A percentile compares a stretch with the other conserved stretches of the same genome.
Evolutionary conservation across 2,797 vertebrate genomes (phyloP).

Genomic region (Sitta carolinensis): DNA sequence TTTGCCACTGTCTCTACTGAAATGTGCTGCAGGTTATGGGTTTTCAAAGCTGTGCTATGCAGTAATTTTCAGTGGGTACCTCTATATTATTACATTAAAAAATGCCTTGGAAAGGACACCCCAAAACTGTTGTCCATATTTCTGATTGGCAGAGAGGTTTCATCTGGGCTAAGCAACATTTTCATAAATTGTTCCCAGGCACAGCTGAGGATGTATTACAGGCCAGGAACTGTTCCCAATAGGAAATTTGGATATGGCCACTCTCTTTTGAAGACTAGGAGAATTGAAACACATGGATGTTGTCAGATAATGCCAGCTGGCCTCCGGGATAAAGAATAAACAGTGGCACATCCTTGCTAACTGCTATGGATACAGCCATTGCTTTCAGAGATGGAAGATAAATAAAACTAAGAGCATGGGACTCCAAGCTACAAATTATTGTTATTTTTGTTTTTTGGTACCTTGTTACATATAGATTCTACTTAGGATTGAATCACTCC

Average conservation of each 20-base stretch:
- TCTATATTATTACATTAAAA: not conserved
- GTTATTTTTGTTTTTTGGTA: not conserved
- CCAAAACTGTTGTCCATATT: not conserved
- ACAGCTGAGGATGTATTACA: not conserved
- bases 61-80: not conserved
- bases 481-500: not conserved
- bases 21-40: not conserved
- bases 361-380: not conserved
- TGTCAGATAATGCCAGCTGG: not conserved
- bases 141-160: not conserved
- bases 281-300: not conserved
- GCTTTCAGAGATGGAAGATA: not conserved
- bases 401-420: not conserved
- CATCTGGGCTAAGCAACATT: not conserved
- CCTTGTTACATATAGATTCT: not conserved
- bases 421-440: not conserved
- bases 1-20: not conserved
- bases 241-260: not conserved
- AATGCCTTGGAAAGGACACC: not conserved
- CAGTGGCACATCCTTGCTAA: not conserved
- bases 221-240: not conserved
- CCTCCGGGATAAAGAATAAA: not conserved
- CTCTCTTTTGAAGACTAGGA: not conserved
- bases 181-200: not conserved
- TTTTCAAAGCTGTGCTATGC: not conserved